phyloP scores from a whole-genome alignment of 2,888 invertebrate genomes.

The Noctua janthina region DNA sequence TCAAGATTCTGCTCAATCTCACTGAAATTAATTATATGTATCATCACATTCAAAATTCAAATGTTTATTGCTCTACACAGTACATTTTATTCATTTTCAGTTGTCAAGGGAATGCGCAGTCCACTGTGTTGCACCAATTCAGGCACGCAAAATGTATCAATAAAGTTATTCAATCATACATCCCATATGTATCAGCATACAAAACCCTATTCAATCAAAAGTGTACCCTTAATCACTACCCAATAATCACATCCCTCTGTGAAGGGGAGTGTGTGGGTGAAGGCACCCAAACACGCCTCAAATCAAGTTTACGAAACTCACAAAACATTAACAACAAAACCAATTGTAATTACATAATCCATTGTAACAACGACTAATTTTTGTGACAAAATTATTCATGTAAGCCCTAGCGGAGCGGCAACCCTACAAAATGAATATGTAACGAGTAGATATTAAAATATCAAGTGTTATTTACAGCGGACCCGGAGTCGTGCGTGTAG shows the following conservation, averaged over 20 bases:
- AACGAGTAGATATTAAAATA: conserved; percentile 71
- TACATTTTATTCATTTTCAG: no score
- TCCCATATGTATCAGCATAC: not conserved
- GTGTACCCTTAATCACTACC: not conserved
- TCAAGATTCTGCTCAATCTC: no score
- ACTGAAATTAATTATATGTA: not conserved
- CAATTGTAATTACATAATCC: conserved; percentile 49
- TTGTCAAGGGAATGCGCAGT: no score
- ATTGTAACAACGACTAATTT: conserved; percentile 45
- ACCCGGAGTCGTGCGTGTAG: conserved; percentile 51
- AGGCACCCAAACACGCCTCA: not conserved
- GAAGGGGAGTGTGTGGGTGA: not conserved
- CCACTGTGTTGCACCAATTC: no score
- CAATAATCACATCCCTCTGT: not conserved
- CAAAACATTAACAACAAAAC: conserved; percentile 32
- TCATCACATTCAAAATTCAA: no score
- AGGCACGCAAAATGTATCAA: no score
- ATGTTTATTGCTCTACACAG: no score
- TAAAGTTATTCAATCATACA: no score
- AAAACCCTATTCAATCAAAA: not conserved
- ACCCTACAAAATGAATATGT: conserved; percentile 67
- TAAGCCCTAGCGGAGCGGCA: conserved; percentile 36
- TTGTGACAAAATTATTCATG: conserved; percentile 46
- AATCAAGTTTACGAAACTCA: conserved; percentile 26
- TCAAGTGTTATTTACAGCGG: conserved; percentile 70